Conservation (phyloP, 2,113 vertebrate species). For the Leptobrachium ailaonicum region DNA sequence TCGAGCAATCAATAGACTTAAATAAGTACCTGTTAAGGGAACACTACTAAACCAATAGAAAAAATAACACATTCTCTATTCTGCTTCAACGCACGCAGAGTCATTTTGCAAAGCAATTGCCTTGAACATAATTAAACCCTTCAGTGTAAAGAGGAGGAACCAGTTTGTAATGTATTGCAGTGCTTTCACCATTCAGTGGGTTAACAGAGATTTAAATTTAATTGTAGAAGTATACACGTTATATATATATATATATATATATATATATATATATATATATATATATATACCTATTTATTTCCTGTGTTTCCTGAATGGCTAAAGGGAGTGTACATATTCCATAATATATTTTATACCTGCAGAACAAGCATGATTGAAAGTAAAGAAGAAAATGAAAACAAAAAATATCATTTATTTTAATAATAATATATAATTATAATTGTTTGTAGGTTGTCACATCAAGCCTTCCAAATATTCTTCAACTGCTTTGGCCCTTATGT, state of each 20-base stretch:
- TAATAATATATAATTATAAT: too few species aligned
- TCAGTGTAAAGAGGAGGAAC: not conserved
- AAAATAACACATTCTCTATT: conserved; percentile 12
- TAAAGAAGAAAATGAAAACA: not conserved
- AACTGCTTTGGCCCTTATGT: too few species aligned
- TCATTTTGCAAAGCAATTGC: conserved; percentile 22
- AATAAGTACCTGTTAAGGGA: conserved; percentile 26
- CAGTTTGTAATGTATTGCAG: not conserved
- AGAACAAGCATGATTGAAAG: not conserved
- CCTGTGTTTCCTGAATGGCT: too few species aligned
- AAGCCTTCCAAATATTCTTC: too few species aligned
- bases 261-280: too few species aligned
- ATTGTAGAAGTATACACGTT: not conserved
- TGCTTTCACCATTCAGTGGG: not conserved
- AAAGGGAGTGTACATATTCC: conserved; percentile 10
- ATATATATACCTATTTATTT: too few species aligned
- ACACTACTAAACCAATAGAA: conserved; percentile 14
- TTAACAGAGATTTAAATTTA: conserved; percentile 18
- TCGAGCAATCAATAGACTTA: conserved; percentile 30
- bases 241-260: not conserved
- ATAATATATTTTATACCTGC: not conserved
- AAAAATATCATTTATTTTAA: not conserved
- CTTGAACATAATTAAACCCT: conserved; percentile 13
- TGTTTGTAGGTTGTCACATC: too few species aligned
- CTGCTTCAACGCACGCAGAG: not conserved